phyloP scores from a whole-genome alignment of 2,797 vertebrate species.

The Anguilla marmorata region DNA sequence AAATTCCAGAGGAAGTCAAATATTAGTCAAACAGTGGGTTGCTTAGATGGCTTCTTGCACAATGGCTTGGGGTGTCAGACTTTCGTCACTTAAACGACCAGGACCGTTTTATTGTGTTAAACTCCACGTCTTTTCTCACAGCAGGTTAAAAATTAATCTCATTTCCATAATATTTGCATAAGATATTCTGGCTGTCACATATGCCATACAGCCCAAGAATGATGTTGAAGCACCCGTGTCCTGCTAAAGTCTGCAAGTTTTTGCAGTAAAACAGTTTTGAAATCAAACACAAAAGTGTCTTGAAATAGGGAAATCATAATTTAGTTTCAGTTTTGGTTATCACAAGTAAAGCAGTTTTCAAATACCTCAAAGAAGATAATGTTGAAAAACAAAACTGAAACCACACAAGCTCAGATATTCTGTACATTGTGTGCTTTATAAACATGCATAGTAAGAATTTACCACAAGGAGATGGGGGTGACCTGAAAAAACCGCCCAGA shows the following conservation, averaged over 20 bases:
- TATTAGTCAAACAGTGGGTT: background rate
- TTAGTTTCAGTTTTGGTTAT: background rate
- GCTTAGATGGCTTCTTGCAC: slow-evolving; percentile 2
- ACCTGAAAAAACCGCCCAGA: background rate
- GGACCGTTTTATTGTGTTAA: background rate
- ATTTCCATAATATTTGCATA: background rate
- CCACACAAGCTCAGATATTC: background rate
- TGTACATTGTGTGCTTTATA: background rate
- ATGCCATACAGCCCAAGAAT: background rate
- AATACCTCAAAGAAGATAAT: background rate
- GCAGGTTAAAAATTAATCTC: background rate
- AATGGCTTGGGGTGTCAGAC: background rate
- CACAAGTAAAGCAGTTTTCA: background rate
- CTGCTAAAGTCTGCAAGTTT: background rate
- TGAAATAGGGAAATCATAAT: background rate
- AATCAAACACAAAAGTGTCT: background rate
- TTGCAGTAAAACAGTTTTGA: background rate
- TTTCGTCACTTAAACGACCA: background rate
- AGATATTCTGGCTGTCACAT: background rate
- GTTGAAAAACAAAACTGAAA: background rate
- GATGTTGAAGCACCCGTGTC: background rate
- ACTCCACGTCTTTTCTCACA: background rate
- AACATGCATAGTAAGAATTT: background rate
- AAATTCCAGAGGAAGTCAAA: background rate
- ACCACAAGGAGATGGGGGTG: background rate